Evolutionary conservation across 1,140 invertebrate genomes (phyloP).

Genomic region (Drosophila elegans): DNA sequence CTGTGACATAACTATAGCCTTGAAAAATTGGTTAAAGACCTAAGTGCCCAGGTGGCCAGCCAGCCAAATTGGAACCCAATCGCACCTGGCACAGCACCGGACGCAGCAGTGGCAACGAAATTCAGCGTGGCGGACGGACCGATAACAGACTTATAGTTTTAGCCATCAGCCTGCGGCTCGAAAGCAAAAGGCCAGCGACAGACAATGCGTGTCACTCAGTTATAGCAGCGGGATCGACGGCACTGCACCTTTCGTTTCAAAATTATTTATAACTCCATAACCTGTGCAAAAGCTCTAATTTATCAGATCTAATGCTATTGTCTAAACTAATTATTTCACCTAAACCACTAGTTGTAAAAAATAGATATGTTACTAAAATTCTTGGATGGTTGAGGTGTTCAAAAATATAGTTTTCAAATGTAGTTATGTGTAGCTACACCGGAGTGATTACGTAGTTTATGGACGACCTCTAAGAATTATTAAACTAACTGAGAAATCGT

Average conservation of each 20-base stretch:
- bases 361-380: background rate
- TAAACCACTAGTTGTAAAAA: constrained; percentile 4
- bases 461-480: background rate
- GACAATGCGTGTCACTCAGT: constrained; percentile 61
- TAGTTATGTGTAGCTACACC: no score
- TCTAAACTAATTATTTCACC: constrained; percentile 26
- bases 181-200: background rate
- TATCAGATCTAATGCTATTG: background rate
- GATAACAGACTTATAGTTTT: constrained; percentile 84
- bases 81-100: constrained; percentile 2
- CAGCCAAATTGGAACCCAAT: constrained; percentile 50
- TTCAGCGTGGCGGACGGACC: constrained; percentile 72
- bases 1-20: constrained; percentile 65
- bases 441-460: no score
- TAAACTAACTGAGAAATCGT: constrained; percentile 44
- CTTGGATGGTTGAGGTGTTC: background rate
- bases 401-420: no score
- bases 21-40: constrained; percentile 83
- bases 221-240: constrained; percentile 56
- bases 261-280: constrained; percentile 73
- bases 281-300: constrained; percentile 42
- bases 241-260: constrained; percentile 64
- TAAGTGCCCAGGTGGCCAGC: constrained; percentile 60
- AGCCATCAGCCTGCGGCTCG: constrained; percentile 53
- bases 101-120: constrained; percentile 40